Conservation (phyloP, 2,113 vertebrate genomes). For the Microcebus murinus region DNA sequence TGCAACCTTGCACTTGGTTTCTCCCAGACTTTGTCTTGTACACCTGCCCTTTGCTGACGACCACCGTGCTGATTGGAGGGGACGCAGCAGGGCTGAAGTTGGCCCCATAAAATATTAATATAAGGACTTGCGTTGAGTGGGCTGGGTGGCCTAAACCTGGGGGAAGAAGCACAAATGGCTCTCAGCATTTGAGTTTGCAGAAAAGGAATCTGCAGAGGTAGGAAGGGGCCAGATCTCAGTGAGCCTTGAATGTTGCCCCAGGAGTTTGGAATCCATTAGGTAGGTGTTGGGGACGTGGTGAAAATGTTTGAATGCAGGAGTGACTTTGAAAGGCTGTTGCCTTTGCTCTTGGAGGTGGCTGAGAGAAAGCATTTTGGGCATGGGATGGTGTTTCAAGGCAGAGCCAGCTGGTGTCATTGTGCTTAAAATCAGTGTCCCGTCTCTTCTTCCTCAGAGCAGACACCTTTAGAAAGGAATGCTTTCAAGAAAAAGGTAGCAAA, state of each 20-base stretch:
- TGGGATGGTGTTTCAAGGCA: background rate
- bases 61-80: background rate
- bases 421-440: background rate
- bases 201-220: background rate
- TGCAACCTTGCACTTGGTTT: background rate
- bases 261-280: background rate
- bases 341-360: background rate
- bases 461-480: background rate
- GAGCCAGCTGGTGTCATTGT: background rate
- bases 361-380: background rate
- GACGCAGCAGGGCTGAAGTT: background rate
- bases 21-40: background rate
- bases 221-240: background rate
- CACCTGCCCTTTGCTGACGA: background rate
- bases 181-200: background rate
- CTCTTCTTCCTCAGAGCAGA: background rate
- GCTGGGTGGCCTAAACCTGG: background rate
- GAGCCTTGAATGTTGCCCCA: background rate
- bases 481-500: slow-evolving; percentile 66
- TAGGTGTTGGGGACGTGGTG: background rate
- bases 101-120: background rate
- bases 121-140: background rate
- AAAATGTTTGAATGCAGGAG: background rate
- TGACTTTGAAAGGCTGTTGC: background rate
- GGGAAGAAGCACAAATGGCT: background rate